These are phyloP conservation scores for Octopus bimaculoides DNA, from an alignment of 1,140 invertebrate genomes.

Conservation along the genomic window DNA sequence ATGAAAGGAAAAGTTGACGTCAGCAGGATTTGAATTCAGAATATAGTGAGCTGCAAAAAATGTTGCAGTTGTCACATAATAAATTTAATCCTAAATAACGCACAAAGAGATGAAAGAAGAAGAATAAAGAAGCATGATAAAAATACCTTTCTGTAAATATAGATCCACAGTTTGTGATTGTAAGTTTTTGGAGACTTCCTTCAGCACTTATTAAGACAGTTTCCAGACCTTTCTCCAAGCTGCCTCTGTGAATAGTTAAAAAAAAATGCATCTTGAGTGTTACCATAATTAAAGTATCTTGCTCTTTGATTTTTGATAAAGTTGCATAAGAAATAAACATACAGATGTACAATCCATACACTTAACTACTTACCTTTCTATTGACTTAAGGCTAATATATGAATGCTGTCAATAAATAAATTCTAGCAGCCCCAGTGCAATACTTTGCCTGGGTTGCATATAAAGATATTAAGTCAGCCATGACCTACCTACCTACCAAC, in stretches of 20 bases:
- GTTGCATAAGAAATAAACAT: not conserved
- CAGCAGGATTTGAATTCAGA: too few relatives aligned
- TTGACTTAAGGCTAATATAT: not conserved
- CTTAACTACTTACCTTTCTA: not conserved
- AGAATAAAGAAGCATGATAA: too few relatives aligned
- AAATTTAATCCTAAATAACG: too few relatives aligned
- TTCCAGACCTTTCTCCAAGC: not conserved
- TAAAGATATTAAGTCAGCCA: too few relatives aligned
- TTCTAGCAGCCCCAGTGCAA: not conserved
- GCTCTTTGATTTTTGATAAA: not conserved
- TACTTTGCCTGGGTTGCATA: not conserved
- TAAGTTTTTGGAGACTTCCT: not conserved
- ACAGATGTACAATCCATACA: not conserved
- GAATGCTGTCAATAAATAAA: not conserved
- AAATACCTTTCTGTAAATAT: not conserved
- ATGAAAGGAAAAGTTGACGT: too few relatives aligned
- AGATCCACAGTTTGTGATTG: not conserved
- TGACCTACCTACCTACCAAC: too few relatives aligned
- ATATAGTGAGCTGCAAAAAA: too few relatives aligned
- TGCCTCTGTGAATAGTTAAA: not conserved
- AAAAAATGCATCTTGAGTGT: not conserved
- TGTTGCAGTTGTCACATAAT: too few relatives aligned
- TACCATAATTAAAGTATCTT: not conserved
- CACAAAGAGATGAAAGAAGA: too few relatives aligned
- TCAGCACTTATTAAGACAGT: not conserved